Conservation (phyloP, 1,140 invertebrate genomes). For the Teleogryllus occipitalis region DNA sequence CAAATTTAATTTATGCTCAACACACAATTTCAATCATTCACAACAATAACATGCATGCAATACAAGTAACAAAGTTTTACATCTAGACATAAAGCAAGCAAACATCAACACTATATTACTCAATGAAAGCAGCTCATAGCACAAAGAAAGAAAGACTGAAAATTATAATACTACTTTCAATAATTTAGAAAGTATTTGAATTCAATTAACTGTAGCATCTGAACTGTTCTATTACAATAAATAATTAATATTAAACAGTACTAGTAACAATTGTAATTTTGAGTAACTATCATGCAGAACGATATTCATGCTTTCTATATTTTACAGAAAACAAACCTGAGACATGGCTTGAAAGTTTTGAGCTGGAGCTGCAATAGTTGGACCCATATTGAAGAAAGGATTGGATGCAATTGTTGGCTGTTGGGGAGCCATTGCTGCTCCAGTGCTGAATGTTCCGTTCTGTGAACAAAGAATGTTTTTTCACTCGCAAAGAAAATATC, state of each 20-base stretch:
- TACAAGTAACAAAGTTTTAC: no score
- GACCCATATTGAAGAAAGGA: constrained; percentile 29
- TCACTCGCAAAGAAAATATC: no score
- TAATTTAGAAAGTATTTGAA: not conserved
- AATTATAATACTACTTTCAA: not conserved
- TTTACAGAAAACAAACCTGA: constrained; percentile 8
- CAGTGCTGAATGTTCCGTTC: constrained; percentile 21
- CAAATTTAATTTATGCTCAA: no score
- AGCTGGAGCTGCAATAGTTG: constrained; percentile 19
- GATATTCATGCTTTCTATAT: not conserved
- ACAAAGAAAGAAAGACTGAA: not conserved
- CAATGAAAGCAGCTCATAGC: not conserved
- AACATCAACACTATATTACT: no score
- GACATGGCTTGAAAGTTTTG: constrained; percentile 25
- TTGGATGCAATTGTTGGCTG: constrained; percentile 26
- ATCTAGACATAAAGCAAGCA: no score
- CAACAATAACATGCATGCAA: no score
- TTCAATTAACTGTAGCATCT: not conserved
- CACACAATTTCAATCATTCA: no score
- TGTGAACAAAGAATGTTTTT: not conserved
- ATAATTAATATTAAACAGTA: not conserved
- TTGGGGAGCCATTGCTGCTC: constrained; percentile 14
- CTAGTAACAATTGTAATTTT: not conserved
- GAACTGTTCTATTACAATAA: not conserved
- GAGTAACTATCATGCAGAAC: not conserved